Evolutionary conservation across 2,888 invertebrate species (phyloP).

Genomic region (Diploptera punctata): DNA sequence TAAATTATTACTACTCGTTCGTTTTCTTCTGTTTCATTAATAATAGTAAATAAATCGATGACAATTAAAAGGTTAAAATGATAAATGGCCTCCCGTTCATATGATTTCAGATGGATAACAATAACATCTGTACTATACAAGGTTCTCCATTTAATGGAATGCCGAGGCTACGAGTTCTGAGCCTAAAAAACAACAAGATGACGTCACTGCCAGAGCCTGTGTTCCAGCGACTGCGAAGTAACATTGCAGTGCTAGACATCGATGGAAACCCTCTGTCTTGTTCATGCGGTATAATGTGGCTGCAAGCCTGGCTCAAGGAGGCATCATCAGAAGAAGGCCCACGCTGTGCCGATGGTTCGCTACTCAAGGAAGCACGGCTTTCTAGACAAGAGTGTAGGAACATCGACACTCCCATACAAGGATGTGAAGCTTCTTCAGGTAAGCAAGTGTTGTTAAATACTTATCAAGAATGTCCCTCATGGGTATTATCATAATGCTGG

Average conservation of each 20-base stretch:
- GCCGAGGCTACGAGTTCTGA: conserved; percentile 82
- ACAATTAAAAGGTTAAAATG: too few relatives aligned
- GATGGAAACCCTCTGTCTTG: conserved; percentile 87
- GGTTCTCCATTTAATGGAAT: conserved; percentile 83
- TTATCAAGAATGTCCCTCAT: too few relatives aligned
- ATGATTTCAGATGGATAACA: conserved; percentile 75
- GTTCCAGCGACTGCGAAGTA: conserved; percentile 77
- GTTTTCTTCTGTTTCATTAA: too few relatives aligned
- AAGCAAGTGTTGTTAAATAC: too few relatives aligned
- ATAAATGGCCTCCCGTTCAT: too few relatives aligned
- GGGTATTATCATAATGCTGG: too few relatives aligned
- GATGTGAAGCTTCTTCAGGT: conserved; percentile 65
- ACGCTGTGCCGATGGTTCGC: conserved; percentile 77
- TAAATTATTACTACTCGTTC: too few relatives aligned
- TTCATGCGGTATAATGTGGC: conserved; percentile 82
- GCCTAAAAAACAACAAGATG: conserved; percentile 78
- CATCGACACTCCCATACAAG: conserved; percentile 61
- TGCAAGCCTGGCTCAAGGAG: conserved; percentile 82
- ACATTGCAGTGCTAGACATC: conserved; percentile 82
- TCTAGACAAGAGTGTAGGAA: conserved; percentile 69
- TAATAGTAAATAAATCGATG: not conserved
- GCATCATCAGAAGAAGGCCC: conserved; percentile 68
- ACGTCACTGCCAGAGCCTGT: conserved; percentile 74
- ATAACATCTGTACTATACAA: conserved; percentile 79
- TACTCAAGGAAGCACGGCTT: conserved; percentile 75